These are phyloP conservation scores for Steinernema scapterisci DNA, from an alignment of 2,888 invertebrate genomes.

Conservation along the genomic window DNA sequence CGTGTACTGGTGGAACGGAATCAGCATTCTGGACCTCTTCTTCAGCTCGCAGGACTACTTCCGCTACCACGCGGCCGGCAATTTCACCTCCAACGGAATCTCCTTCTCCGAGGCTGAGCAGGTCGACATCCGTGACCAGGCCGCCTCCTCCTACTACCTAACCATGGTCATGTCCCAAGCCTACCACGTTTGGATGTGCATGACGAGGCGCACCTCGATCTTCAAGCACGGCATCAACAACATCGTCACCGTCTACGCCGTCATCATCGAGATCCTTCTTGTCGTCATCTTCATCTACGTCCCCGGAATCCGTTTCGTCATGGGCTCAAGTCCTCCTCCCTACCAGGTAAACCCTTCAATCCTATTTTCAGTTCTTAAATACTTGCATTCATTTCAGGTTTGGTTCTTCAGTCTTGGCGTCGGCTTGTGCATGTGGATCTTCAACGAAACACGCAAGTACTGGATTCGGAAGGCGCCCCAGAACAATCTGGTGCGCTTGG, in stretches of 20 bases:
- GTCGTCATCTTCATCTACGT: slow-evolving; percentile 53
- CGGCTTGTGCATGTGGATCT: slow-evolving; percentile 50
- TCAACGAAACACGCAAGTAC: slow-evolving; percentile 49
- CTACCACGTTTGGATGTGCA: slow-evolving; percentile 57
- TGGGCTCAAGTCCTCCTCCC: slow-evolving; percentile 54
- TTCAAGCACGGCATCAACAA: slow-evolving; percentile 56
- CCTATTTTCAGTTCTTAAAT: not conserved
- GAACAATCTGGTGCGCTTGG: slow-evolving; percentile 44
- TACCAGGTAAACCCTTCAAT: slow-evolving; percentile 36
- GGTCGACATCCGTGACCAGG: slow-evolving; percentile 39
- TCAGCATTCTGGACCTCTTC: slow-evolving; percentile 32
- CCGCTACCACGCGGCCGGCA: slow-evolving; percentile 42
- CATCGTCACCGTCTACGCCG: slow-evolving; percentile 44
- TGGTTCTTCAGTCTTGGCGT: slow-evolving; percentile 54
- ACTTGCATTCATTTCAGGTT: slow-evolving; percentile 4
- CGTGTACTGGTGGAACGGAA: slow-evolving; percentile 36
- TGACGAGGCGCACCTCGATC: slow-evolving; percentile 56
- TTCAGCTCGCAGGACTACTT: slow-evolving; percentile 34
- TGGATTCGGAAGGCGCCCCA: slow-evolving; percentile 47
- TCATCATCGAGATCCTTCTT: slow-evolving; percentile 52
- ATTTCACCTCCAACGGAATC: slow-evolving; percentile 50
- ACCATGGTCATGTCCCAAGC: slow-evolving; percentile 48
- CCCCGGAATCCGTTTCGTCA: slow-evolving; percentile 50
- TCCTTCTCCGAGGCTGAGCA: slow-evolving; percentile 49
- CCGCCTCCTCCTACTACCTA: slow-evolving; percentile 50